Conservation (phyloP, 2,797 vertebrate species). For the Todus mexicanus region DNA sequence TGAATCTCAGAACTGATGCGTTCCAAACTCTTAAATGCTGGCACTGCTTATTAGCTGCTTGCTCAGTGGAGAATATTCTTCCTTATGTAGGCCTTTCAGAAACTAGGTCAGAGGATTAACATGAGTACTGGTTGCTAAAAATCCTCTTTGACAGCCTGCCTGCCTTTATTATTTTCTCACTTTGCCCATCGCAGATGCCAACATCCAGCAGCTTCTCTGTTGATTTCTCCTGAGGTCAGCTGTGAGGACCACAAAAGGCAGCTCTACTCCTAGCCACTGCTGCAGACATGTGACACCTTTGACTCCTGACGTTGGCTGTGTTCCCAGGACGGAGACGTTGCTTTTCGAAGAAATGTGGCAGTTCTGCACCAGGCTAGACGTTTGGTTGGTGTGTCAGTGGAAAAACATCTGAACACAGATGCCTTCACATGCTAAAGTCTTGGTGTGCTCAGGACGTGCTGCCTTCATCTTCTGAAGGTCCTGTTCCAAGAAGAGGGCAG, state of each 20-base stretch:
- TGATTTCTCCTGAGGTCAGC: background rate
- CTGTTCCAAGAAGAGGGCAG: background rate
- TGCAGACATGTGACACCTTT: fast-evolving
- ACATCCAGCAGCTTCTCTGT: background rate
- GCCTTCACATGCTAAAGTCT: too few relatives aligned
- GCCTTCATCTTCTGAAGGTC: background rate
- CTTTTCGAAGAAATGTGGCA: background rate
- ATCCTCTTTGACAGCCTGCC: slow-evolving; percentile 56
- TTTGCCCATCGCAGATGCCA: background rate
- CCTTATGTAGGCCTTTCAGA: slow-evolving; percentile 64
- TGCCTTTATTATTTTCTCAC: slow-evolving; percentile 21
- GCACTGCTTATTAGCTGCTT: slow-evolving; percentile 52
- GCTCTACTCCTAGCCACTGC: background rate
- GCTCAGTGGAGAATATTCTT: slow-evolving; percentile 56
- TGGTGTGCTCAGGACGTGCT: fast-evolving
- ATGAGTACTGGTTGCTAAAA: slow-evolving; percentile 10
- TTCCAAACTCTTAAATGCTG: slow-evolving; percentile 54
- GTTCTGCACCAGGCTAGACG: background rate
- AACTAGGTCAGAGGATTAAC: slow-evolving; percentile 65
- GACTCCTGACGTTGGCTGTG: background rate
- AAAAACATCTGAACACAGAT: background rate
- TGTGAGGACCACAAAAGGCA: background rate
- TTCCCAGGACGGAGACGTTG: background rate
- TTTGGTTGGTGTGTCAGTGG: background rate
- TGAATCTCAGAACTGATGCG: slow-evolving; percentile 34